Evolutionary conservation across 2,113 vertebrate genomes (phyloP).

Genomic region (Pycnonotus jocosus): DNA sequence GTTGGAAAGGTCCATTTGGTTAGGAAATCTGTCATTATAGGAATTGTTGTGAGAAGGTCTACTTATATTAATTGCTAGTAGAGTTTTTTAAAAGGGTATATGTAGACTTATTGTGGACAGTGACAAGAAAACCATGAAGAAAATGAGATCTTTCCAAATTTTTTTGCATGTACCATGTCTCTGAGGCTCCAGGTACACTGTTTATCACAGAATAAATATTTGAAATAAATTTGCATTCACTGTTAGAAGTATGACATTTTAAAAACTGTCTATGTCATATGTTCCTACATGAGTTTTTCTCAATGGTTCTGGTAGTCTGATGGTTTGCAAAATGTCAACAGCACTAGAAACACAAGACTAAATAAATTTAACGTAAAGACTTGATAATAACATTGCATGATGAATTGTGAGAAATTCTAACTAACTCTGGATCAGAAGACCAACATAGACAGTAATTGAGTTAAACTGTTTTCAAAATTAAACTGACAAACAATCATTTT

Average conservation of each 20-base stretch:
- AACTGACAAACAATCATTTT: neutral
- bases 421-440: neutral
- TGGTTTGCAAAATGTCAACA: neutral
- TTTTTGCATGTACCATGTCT: neutral
- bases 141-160: neutral
- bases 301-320: neutral
- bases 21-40: neutral
- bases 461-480: slow-evolving; percentile 20
- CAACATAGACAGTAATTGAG: neutral
- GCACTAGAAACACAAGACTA: neutral
- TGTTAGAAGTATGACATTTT: neutral
- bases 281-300: neutral
- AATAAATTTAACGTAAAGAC: neutral
- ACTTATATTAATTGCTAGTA: neutral
- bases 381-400: neutral
- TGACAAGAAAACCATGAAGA: neutral
- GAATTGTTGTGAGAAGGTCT: neutral
- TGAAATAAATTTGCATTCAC: neutral
- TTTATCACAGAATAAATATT: neutral
- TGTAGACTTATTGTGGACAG: neutral
- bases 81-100: neutral
- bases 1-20: slow-evolving; percentile 28
- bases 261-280: neutral
- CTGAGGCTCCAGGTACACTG: neutral
- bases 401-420: neutral